Evolutionary conservation across 53 echinoderm and acorn worm genomes (phyloP), one percentile per base, ranked within the genome.

Genomic region (Hippasteria phrygiana): DNA sequence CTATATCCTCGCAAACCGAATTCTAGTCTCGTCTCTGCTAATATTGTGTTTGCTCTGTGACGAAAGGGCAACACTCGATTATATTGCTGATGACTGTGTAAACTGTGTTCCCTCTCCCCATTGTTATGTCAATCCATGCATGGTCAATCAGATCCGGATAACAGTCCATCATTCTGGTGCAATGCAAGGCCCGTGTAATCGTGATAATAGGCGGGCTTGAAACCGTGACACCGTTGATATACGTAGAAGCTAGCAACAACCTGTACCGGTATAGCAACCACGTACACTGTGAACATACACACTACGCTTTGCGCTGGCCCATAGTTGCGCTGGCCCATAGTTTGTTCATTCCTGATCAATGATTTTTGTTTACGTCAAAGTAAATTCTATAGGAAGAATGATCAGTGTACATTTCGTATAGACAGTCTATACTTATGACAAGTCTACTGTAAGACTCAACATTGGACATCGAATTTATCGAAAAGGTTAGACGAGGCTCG

Each of bases 61-160:
- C n/a, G 3, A 59, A 59, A 59, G 59, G 59, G 24, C 59, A 59
- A 26, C 26, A 26, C 3, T 59, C 26, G 54, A 54, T 54, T 13
- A 54, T 16, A 54, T 54, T 64, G 29, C 13, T 28, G 64, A 64
- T 28, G 28, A 28, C 38, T 72, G 35, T 71, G 72, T 72, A 72
- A 20, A 42, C 72, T 72, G 1, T 72, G 72, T 5, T 11, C 29
- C 35, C 72, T 72, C 72, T 38, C 41, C 72, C 42, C 1, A 18
- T 72, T 72, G 72, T 72, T 39, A 41, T 16, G 72, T 35, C 36
- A n/a, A n/a, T n/a, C n/a, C n/a, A n/a, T n/a, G n/a, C n/a, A n/a
- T n/a, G n/a, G n/a, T n/a, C n/a, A 66, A 66, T 66, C 1, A 36
- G 11, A 11, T 34, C 36, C 36, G 35, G 9, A 1, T 4, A 12